Evolutionary conservation across 2,113 vertebrate species (phyloP), one percentile per base, ranked within the genome.

Genomic region (Epinephelus cyanopodus): DNA sequence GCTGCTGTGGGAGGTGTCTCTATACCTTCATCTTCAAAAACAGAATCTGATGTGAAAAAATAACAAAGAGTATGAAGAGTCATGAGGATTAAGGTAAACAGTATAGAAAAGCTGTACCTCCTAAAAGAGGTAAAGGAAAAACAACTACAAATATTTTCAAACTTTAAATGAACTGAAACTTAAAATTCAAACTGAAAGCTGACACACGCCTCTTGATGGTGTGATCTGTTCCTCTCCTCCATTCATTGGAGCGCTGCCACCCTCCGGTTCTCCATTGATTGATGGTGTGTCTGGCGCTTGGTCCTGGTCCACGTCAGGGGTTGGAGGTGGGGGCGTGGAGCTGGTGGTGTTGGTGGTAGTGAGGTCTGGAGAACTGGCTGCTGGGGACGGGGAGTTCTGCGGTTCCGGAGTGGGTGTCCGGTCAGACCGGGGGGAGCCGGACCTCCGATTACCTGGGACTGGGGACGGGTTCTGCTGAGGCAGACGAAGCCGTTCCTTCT

Each of bases 391-490:
- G 21, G 94, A 91, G 45, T 79, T 84, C 63, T 91, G 94, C 6
- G 86, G 92, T n/a, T 95, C 93, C 0, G 88, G 90, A 4, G 94
- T 93, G 5, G 73, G 64, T 0, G 88, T 88, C 17, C 68, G 72
- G 56, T 92, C 90, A 1, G 89, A 92, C 42, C 79, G 93, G 0
- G 97, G 96, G n/a, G 97, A 98, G 10, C 75, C 94, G 0, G 94
- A 77, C 54, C 83, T 70, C 27, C 18, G 82, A 0, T 87, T 83
- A 58, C 91, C 90, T 33, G 93, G 90, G 45, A 93, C 92, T 0
- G 96, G 95, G 54, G 95, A 97, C 3, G 91, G 83, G 87, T 92
- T 91, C 64, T 95, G 96, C 65, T 95, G 96, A n/a, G 94, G 94
- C 0, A 95, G 91, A 87, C 95, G 95, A 5, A 96, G 90, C 0